Base-by-base conservation (phyloP, 2,113 vertebrate species). In the Sapayoa aenigma region DNA sequence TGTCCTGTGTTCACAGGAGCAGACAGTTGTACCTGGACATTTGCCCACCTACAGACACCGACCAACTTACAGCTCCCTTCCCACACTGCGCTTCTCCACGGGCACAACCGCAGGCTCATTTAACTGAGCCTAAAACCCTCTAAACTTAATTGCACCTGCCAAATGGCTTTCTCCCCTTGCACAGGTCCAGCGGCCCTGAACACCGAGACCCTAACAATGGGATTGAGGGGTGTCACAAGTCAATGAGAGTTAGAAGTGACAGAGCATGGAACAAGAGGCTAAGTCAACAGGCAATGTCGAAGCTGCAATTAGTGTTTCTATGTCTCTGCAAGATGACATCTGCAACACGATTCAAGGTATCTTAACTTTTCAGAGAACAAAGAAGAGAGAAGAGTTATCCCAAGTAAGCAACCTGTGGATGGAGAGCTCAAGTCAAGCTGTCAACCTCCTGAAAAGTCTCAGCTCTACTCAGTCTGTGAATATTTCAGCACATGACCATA, bases 151-250 rank as follows among this genome's bases (percentile, higher is more conserved):
- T 16, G 19, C 14, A 28, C 2, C 19, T 66, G 19, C 24, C 31
- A 21, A 31, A 62, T 1, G 12, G 12, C 11, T 50, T 75, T 65
- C 15, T 37, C 16, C 52, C 21, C 44, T 53, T 23, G 5, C 47
- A 46, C 25, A 66, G 3, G 6, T 6, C 6, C 42, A 14, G 56
- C 12, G 42, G 15, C 20, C 42, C 31, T 23, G 1, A 14, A 42
- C 23, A 65, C 13, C 53, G 21, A 35, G 6, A 3, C 19, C 66
- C 47, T 37, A 41, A 6, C 11, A 37, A 5, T 2, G 5, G 27
- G 3, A 35, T 14, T 0, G 0, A 76, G 24, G 20, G 14, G 6
- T 8, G 23, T 4, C 20, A 50, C 0, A 2, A 21, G 6, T n/a
- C 42, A 71, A 30, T 0, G 2, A 49, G 15, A 44, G 8, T n/a